Evolutionary conservation across 2,797 vertebrate species (phyloP).

Genomic region (Gallinago solitaria): DNA sequence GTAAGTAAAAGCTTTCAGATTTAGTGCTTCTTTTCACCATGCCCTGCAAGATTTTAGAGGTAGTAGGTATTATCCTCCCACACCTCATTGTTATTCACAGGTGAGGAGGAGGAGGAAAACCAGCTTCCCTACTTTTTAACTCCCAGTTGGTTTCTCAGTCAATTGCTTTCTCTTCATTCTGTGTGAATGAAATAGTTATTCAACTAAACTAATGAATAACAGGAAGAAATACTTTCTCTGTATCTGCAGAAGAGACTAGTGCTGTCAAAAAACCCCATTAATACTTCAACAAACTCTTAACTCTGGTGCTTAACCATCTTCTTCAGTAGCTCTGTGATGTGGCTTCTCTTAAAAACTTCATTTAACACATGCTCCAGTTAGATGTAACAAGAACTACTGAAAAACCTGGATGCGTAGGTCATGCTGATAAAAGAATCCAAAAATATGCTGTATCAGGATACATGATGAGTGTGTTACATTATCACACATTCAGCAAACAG

Average conservation of each 20-base stretch:
- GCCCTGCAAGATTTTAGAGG: not conserved
- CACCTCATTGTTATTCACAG: slow-evolving; percentile 25
- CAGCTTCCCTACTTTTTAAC: slow-evolving; percentile 43
- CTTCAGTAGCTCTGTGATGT: not conserved
- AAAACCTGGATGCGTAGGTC: not conserved
- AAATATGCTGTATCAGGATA: not conserved
- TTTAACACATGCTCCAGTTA: not conserved
- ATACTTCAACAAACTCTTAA: not conserved
- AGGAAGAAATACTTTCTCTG: slow-evolving; percentile 14
- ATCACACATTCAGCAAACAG: not conserved
- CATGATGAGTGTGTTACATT: not conserved
- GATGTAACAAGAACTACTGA: not conserved
- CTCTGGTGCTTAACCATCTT: not conserved
- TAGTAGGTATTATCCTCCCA: slow-evolving; percentile 19
- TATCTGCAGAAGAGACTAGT: not conserved
- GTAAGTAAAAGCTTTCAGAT: not conserved
- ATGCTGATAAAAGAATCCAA: not conserved
- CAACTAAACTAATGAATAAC: slow-evolving; percentile 12
- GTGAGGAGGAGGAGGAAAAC: slow-evolving; percentile 42
- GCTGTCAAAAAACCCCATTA: not conserved
- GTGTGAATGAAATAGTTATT: slow-evolving; percentile 39
- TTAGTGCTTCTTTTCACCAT: not conserved
- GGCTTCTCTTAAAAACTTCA: not conserved
- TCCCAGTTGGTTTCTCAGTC: slow-evolving; percentile 10
- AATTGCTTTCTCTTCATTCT: slow-evolving; percentile 18